A percentile compares a stretch with the other conserved stretches of the same genome.
Conservation (phyloP, 2,888 invertebrate genomes). For the Lasius fuliginosus region DNA sequence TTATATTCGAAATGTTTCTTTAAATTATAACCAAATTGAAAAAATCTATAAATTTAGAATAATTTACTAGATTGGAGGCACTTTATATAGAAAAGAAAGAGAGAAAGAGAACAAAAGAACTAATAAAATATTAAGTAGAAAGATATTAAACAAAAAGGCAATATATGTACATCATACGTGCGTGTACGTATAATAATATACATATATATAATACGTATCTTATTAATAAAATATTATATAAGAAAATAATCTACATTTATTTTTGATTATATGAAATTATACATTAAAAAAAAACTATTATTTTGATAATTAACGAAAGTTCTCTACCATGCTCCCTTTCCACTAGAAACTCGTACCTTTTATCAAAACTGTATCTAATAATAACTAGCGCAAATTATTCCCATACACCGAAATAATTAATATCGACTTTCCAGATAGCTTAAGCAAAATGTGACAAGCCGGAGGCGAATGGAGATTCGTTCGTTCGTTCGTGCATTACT, state of each 20-base stretch:
- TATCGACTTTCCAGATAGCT: constrained; percentile 70
- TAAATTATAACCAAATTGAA: neutral
- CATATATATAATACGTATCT: neutral
- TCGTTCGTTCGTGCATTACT: constrained; percentile 54
- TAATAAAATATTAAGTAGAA: constrained; percentile 8
- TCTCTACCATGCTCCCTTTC: neutral
- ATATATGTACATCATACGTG: neutral
- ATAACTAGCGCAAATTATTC: constrained; percentile 68
- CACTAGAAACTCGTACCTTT: constrained; percentile 14
- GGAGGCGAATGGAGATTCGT: constrained; percentile 57
- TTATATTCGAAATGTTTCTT: neutral
- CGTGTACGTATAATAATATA: constrained; percentile 1
- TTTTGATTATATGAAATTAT: neutral
- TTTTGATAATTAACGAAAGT: constrained; percentile 9
- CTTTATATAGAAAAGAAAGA: neutral
- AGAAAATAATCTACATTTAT: neutral
- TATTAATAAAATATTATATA: neutral
- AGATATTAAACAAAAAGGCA: neutral
- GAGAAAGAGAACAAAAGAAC: neutral
- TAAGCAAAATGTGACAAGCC: constrained; percentile 57
- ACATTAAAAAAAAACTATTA: neutral
- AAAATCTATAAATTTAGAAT: neutral
- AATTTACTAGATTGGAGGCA: neutral
- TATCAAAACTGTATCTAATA: constrained; percentile 49
- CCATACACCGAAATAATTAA: constrained; percentile 66